Conservation (phyloP, 2,888 invertebrate species). For the Timema cristinae region DNA sequence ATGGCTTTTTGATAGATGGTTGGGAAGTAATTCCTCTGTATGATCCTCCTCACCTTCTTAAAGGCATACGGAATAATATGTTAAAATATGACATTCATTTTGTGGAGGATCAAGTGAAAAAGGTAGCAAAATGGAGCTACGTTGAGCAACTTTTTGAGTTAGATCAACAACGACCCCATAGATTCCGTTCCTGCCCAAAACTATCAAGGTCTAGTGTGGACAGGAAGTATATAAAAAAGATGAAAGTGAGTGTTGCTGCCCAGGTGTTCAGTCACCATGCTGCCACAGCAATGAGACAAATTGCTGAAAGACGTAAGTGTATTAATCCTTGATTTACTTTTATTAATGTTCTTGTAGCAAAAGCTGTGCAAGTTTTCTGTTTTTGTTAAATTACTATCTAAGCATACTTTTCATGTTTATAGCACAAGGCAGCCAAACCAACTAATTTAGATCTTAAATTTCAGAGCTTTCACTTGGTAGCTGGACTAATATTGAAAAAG, state of each 20-base stretch:
- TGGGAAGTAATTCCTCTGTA: neutral
- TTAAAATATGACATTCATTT: neutral
- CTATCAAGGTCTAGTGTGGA: neutral
- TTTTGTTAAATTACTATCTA: no score
- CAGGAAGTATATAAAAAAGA: neutral
- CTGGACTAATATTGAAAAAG: no score
- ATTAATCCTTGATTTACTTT: neutral
- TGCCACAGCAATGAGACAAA: neutral
- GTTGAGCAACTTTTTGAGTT: neutral
- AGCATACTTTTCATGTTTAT: no score
- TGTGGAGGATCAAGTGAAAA: neutral
- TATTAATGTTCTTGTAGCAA: no score
- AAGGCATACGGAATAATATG: neutral
- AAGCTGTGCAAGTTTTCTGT: no score
- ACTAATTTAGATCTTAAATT: no score
- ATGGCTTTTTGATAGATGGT: neutral
- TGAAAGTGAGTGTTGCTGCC: neutral
- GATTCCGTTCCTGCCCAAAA: no score
- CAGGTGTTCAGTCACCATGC: neutral
- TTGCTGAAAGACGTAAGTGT: conserved; percentile 9
- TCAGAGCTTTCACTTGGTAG: no score
- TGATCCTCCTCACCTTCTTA: neutral
- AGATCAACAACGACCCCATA: neutral
- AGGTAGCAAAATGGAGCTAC: neutral
- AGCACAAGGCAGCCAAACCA: no score